phyloP scores from a whole-genome alignment of 2,797 vertebrate species.

The Enteromius anoplus region DNA sequence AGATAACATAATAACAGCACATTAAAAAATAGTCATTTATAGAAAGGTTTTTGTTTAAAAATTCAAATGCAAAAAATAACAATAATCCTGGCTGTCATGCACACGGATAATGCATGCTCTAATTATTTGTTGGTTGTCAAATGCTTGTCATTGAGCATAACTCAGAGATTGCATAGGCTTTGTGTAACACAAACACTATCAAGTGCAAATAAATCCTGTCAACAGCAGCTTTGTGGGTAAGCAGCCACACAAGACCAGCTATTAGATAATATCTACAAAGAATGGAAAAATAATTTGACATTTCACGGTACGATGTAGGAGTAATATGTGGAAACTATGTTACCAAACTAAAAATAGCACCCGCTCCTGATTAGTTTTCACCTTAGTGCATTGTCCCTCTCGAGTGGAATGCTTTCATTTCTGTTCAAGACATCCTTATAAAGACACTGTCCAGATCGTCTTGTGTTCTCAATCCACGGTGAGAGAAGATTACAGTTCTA shows the following conservation, averaged over 20 bases:
- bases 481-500: conserved; percentile 53
- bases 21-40: neutral
- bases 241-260: conserved; percentile 1
- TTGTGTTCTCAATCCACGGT: conserved; percentile 61
- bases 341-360: neutral
- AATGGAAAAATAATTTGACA: neutral
- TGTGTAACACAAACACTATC: conserved; percentile 20
- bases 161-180: conserved; percentile 5
- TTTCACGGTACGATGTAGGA: neutral
- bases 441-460: conserved; percentile 65
- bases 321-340: neutral
- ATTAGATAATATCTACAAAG: neutral
- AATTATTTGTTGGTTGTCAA: neutral
- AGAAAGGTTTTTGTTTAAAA: neutral
- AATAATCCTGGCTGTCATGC: neutral
- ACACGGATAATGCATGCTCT: neutral
- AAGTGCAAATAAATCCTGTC: conserved; percentile 29
- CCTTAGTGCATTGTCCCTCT: conserved; percentile 5
- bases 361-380: neutral
- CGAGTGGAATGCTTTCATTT: neutral
- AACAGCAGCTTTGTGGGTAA: conserved; percentile 2
- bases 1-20: neutral
- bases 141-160: conserved; percentile 10
- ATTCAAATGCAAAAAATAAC: neutral
- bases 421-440: conserved; percentile 60